Base-by-base conservation (phyloP, 2,888 invertebrate species). In the Volucella bombylans region DNA sequence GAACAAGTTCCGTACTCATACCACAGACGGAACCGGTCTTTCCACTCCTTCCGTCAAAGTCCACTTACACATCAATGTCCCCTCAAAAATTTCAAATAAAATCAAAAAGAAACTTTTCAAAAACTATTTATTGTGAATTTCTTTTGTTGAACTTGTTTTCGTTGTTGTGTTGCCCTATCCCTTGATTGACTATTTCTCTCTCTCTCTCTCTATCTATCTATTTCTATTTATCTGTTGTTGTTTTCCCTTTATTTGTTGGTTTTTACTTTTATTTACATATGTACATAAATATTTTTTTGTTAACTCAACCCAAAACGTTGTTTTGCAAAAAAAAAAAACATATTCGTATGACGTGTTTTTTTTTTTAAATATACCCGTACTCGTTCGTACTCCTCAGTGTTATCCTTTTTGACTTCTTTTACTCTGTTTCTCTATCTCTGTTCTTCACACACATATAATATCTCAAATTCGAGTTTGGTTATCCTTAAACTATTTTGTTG, bases 91-190 rank as follows among this genome's bases (percentile, higher is more conserved):
- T 38, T 15, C n/a, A 9, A 47, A 23, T 15, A 65, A 47, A 43
- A 8, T 38, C 50, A 12, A 54, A 72, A 67, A 45, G 54, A 49
- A 10, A 64, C 39, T 15, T 10, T 39, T 61, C 15, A 15, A 69
- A 69, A 65, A 61, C n/a, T 23, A 68, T 68, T 52, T 62, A 61
- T 73, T 39, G 61, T 85, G 23, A 78, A 59, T 86, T 76, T 81
- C 50, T 65, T 68, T 57, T 62, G 23, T 69, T 82, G 55, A 23
- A 54, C 23, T 61, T 39, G 10, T 80, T 81, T 82, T 86, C 72
- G 52, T 49, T 80, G 77, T 77, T 85, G 85, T 71, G 39, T 73
- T 74, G 64, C 68, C 69, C 77, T 86, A 47, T 78, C 43, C 67
- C 43, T 78, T 55, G 23, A 62, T 43, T 73, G 54, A 23, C 52